phyloP scores from a whole-genome alignment of 2,888 invertebrate genomes.

The Alcis repandata region DNA sequence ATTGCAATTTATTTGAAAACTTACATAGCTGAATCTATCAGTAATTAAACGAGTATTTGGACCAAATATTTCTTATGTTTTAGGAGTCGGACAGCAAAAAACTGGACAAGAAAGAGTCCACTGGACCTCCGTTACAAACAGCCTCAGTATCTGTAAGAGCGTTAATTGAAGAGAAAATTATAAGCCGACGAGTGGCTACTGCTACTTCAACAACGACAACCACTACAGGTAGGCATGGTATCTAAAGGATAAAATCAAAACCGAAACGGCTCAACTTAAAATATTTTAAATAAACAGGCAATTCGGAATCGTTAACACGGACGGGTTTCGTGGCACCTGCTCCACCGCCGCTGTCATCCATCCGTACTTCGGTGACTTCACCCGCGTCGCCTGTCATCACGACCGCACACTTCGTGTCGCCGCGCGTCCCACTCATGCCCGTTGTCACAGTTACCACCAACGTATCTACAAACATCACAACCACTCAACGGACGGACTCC shows the following conservation, averaged over 20 bases:
- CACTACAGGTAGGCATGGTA: slow-evolving; percentile 55
- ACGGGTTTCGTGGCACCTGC: slow-evolving; percentile 79
- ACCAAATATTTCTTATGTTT: slow-evolving; percentile 25
- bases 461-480: slow-evolving; percentile 58
- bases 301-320: slow-evolving; percentile 66
- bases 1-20: not conserved
- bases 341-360: slow-evolving; percentile 76
- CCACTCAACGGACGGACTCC: slow-evolving; percentile 88
- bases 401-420: slow-evolving; percentile 80
- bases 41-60: not conserved
- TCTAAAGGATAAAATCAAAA: too few species aligned
- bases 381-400: slow-evolving; percentile 80
- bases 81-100: slow-evolving; percentile 95
- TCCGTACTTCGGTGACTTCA: slow-evolving; percentile 69
- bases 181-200: slow-evolving; percentile 91
- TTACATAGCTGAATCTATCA: slow-evolving; percentile 2
- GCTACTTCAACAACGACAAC: slow-evolving; percentile 62
- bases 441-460: slow-evolving; percentile 73
- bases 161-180: slow-evolving; percentile 96
- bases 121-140: slow-evolving; percentile 95
- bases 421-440: slow-evolving; percentile 76
- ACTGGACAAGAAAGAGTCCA: slow-evolving; percentile 93
- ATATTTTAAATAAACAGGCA: slow-evolving; percentile 56
- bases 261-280: too few species aligned
- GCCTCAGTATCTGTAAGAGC: slow-evolving; percentile 96